phyloP scores from a whole-genome alignment of 2,888 invertebrate genomes.

The Agriopis aurantiaria region DNA sequence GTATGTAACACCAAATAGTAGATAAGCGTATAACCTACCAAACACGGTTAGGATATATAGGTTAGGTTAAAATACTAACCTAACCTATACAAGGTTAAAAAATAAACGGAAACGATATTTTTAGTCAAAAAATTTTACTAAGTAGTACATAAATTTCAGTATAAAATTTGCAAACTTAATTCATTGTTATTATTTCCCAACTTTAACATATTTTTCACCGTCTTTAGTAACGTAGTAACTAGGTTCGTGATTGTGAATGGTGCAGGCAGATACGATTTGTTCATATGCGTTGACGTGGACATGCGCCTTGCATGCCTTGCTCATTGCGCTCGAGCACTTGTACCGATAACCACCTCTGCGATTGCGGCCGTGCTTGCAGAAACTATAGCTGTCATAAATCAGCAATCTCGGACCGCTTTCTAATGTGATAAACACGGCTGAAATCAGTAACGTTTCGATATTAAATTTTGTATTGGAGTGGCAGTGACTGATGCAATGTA shows the following conservation, averaged over 20 bases:
- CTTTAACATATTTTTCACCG: conserved; percentile 6
- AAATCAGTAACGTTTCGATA: not conserved
- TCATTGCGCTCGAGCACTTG: conserved; percentile 38
- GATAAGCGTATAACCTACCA: too few relatives aligned
- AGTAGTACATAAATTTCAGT: not conserved
- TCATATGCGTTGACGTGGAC: conserved; percentile 21
- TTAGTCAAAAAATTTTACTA: not conserved
- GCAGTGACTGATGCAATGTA: not conserved
- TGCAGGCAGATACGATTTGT: not conserved
- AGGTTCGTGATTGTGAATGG: conserved; percentile 19
- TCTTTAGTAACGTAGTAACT: conserved; percentile 5
- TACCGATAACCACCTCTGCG: conserved; percentile 27
- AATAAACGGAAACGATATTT: conserved; percentile 1
- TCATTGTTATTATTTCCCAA: not conserved
- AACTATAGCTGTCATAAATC: conserved; percentile 12
- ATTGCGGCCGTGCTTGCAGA: conserved; percentile 15
- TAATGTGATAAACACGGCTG: conserved; percentile 10
- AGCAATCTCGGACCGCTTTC: conserved; percentile 13
- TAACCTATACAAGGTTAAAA: not conserved
- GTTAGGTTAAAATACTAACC: too few relatives aligned
- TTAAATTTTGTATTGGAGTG: not conserved
- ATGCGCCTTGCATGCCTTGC: conserved; percentile 37
- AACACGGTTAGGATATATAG: too few relatives aligned
- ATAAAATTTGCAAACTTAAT: not conserved
- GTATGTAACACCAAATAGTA: too few relatives aligned